Evolutionary conservation across 2,113 vertebrate genomes (phyloP).

Genomic region (Clarias magur): DNA sequence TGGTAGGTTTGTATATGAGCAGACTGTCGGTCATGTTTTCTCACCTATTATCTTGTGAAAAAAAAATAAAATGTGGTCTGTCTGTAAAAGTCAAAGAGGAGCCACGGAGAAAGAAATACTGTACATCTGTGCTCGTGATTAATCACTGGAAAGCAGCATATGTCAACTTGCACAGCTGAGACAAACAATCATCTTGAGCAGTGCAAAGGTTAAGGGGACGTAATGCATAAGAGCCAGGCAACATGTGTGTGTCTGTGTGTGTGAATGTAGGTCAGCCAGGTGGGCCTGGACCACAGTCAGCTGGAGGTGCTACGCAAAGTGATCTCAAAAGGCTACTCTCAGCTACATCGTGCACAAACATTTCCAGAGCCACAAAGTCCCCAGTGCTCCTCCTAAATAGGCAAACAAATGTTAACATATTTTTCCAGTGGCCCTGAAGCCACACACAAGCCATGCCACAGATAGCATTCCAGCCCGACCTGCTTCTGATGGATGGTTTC

Average conservation of each 20-base stretch:
- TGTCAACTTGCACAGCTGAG: slow-evolving; percentile 9
- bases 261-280: slow-evolving; percentile 71
- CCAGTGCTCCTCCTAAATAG: slow-evolving; percentile 11
- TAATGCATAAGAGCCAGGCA: background rate
- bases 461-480: slow-evolving; percentile 18
- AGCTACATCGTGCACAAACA: slow-evolving; percentile 11
- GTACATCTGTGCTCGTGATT: slow-evolving; percentile 22
- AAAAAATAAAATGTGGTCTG: slow-evolving; percentile 31
- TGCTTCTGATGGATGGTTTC: slow-evolving; percentile 43
- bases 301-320: slow-evolving; percentile 44
- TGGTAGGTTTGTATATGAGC: slow-evolving; percentile 10
- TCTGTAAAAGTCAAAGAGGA: slow-evolving; percentile 3
- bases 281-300: slow-evolving; percentile 67
- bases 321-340: background rate
- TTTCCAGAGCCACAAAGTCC: background rate
- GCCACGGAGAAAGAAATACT: slow-evolving; percentile 5
- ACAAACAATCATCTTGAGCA: background rate
- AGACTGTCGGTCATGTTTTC: slow-evolving; percentile 6
- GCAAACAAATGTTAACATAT: slow-evolving; percentile 32
- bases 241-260: slow-evolving; percentile 7
- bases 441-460: slow-evolving; percentile 2
- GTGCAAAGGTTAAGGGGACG: background rate
- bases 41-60: slow-evolving; percentile 28
- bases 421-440: slow-evolving; percentile 29
- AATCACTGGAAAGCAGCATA: slow-evolving; percentile 22